These are phyloP conservation scores for Bombyx huttoni DNA, from an alignment of 2,888 invertebrate species.

Conservation along the genomic window DNA sequence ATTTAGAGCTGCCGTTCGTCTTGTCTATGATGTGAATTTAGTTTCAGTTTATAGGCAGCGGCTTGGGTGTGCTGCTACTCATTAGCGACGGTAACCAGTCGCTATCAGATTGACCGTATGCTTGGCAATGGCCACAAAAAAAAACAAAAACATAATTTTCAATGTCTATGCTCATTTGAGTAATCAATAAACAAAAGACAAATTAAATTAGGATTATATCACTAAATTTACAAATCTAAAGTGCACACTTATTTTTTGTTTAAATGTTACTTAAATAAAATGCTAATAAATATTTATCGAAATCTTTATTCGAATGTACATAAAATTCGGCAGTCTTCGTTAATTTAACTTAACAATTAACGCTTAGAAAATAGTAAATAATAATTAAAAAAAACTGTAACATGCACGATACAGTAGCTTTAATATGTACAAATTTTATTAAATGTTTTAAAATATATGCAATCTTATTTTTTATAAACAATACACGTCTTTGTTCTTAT, in stretches of 20 bases:
- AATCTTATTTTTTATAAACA: too few species aligned
- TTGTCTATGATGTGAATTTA: too few species aligned
- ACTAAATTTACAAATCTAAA: conserved; percentile 36
- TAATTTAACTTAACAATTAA: neutral
- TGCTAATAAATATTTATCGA: conserved; percentile 22
- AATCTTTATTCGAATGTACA: conserved; percentile 27
- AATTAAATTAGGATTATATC: conserved; percentile 10
- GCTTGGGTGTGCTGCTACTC: too few species aligned
- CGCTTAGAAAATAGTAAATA: neutral
- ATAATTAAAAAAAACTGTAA: neutral
- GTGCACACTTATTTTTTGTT: conserved; percentile 41
- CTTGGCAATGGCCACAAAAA: conserved; percentile 1
- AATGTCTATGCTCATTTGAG: neutral
- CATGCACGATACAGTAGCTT: neutral
- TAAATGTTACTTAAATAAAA: conserved; percentile 62
- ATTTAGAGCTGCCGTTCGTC: too few species aligned
- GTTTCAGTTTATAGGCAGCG: too few species aligned
- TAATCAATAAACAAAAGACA: neutral
- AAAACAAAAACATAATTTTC: neutral
- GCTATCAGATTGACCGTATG: too few species aligned
- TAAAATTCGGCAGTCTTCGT: conserved; percentile 38
- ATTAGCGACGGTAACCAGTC: too few species aligned
- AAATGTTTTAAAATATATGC: too few species aligned
- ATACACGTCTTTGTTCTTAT: too few species aligned
- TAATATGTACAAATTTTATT: neutral